phyloP scores from a whole-genome alignment of 2,888 invertebrate species.

The Odontocolon sp. region DNA sequence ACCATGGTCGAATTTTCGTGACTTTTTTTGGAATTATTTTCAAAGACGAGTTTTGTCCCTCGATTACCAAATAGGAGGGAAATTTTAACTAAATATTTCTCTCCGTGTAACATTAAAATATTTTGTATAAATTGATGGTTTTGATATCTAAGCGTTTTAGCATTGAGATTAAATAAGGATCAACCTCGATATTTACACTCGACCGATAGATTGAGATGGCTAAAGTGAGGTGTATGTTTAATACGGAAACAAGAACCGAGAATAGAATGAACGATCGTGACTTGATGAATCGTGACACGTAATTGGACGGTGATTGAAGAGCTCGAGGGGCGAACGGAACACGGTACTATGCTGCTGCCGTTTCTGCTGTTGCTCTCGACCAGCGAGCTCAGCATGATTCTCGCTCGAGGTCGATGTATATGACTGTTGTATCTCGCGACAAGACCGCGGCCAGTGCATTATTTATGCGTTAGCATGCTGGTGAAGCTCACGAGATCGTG shows the following conservation, averaged over 20 bases:
- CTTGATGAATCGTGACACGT: conserved; percentile 64
- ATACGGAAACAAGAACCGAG: conserved; percentile 55
- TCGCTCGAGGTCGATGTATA: conserved; percentile 39
- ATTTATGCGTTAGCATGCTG: conserved; percentile 43
- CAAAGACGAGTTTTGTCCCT: too few relatives aligned
- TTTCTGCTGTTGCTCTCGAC: background rate
- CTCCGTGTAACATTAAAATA: too few relatives aligned
- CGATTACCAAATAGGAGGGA: too few relatives aligned
- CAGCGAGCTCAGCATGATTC: conserved; percentile 50
- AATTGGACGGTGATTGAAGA: conserved; percentile 65
- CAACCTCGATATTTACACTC: too few relatives aligned
- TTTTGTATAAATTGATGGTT: too few relatives aligned
- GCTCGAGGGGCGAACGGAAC: conserved; percentile 57
- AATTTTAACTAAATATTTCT: too few relatives aligned
- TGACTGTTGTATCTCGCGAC: conserved; percentile 42
- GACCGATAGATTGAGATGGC: too few relatives aligned
- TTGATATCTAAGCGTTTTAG: too few relatives aligned
- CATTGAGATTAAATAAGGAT: too few relatives aligned
- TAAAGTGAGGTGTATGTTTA: conserved; percentile 51
- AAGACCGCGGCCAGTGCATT: conserved; percentile 40
- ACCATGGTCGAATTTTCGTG: too few relatives aligned
- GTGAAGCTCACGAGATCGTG: conserved; percentile 39
- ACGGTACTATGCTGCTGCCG: conserved; percentile 45
- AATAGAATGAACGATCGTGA: conserved; percentile 61
- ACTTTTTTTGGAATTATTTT: too few relatives aligned